Conservation (phyloP, 2,888 invertebrate genomes). For the Thecocarcelia acutangulata region DNA sequence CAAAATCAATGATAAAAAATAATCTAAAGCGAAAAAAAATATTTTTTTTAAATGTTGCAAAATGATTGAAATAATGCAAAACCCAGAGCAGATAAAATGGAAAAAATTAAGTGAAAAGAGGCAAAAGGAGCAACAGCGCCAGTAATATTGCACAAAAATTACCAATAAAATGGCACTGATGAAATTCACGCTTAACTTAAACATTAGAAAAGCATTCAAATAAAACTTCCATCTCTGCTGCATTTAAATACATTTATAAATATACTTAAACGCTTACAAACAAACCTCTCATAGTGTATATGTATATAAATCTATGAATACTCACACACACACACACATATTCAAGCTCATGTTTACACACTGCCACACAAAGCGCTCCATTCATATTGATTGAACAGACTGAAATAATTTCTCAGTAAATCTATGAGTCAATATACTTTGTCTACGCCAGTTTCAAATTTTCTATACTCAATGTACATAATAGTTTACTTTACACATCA, state of each 20-base stretch:
- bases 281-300: too few species aligned
- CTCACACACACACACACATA: background rate
- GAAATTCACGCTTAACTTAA: constrained; percentile 68
- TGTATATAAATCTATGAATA: constrained; percentile 25
- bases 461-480: constrained; percentile 47
- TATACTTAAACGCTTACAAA: constrained; percentile 13
- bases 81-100: constrained; percentile 12
- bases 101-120: constrained; percentile 8
- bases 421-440: constrained; percentile 69
- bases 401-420: constrained; percentile 67
- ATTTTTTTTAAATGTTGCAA: background rate
- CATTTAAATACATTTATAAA: constrained; percentile 62
- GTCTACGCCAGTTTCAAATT: constrained; percentile 57
- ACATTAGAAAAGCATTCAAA: constrained; percentile 64
- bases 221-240: constrained; percentile 45
- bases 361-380: background rate
- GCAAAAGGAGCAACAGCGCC: constrained; percentile 1
- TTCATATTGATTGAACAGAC: constrained; percentile 65
- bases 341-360: background rate
- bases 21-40: constrained; percentile 26
- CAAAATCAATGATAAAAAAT: constrained; percentile 58
- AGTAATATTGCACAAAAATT: constrained; percentile 56
- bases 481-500: too few species aligned
- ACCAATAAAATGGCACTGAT: constrained; percentile 68
- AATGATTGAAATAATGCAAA: constrained; percentile 39